Base-by-base conservation (phyloP, 2,113 vertebrate genomes). In the Romanogobio albipinnatus region DNA sequence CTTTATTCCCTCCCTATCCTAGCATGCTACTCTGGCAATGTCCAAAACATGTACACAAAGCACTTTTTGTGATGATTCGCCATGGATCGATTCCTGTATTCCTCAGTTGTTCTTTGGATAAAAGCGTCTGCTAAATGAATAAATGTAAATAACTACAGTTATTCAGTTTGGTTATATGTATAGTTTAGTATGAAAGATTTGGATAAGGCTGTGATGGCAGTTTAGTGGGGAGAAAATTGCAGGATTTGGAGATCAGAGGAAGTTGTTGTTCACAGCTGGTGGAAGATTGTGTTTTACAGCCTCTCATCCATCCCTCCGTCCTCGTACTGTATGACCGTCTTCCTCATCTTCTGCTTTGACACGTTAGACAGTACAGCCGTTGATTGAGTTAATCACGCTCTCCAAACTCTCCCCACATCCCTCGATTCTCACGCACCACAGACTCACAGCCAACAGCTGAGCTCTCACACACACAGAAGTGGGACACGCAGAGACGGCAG, bases 311-410 rank as follows among this genome's bases (percentile, higher is more conserved):
- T 74, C 10, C 22, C 0, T 47, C 43, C 43, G 0, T 70, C 36
- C 22, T 71, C 78, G 0, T 66, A 33, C 43, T 79, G 45, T 68
- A 82, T 73, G 71, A 81, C 68, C 33, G 26, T 74, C 77, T 47
- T 70, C 86, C 64, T 70, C 29, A 78, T 83, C 79, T 73, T 62
- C 64, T 62, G 49, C 56, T 81, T 24, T 85, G 84, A 84, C 84
- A 83, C 47, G 82, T 87, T 74, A 87, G 84, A 86, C 82, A 15
- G 85, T 62, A 76, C 81, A 58, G 78, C 78, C 76, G 74, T 86
- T 87, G 88, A 90, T 90, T 87, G 88, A 90, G 74, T 86, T 87
- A 89, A 90, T 90, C 86, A 76, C 76, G 39, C 84, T 87, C 84
- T 82, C 84, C 70, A 84, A 62, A 75, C 64, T 45, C 82, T 87